Conservation (phyloP, 2,888 invertebrate genomes). For the Tachina lurida region DNA sequence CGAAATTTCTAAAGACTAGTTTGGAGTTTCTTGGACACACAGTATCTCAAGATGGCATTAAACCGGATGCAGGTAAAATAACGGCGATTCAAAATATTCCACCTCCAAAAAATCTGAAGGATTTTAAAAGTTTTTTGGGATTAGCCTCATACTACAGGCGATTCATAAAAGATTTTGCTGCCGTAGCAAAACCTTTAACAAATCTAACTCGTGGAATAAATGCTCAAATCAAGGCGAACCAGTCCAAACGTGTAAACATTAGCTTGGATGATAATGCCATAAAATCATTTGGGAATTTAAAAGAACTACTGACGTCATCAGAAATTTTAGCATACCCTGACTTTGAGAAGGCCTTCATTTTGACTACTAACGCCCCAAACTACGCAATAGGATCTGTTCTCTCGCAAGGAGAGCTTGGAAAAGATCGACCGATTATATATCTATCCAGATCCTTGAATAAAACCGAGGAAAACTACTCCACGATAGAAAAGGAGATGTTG, state of each 20-base stretch:
- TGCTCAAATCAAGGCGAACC: conserved; percentile 48
- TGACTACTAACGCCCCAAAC: conserved; percentile 67
- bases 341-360: conserved; percentile 38
- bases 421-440: neutral
- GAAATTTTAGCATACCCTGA: no score
- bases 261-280: neutral
- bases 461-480: conserved; percentile 58
- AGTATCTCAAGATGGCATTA: no score
- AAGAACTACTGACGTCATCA: no score
- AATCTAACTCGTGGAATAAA: conserved; percentile 1
- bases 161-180: conserved; percentile 52
- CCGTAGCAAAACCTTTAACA: neutral
- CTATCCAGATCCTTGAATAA: conserved; percentile 51
- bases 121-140: conserved; percentile 52
- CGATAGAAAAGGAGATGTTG: conserved; percentile 64
- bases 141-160: conserved; percentile 46
- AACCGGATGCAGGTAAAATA: no score
- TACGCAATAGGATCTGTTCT: conserved; percentile 64
- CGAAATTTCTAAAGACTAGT: no score
- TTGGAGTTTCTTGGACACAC: no score
- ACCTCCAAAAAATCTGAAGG: conserved; percentile 53
- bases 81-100: no score
- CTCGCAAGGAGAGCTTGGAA: conserved; percentile 56
- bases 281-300: no score
- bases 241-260: conserved; percentile 49